Evolutionary conservation across 2,797 vertebrate species (phyloP), one percentile per base, ranked within the genome.

Genomic region (Fistularia tabacaria): DNA sequence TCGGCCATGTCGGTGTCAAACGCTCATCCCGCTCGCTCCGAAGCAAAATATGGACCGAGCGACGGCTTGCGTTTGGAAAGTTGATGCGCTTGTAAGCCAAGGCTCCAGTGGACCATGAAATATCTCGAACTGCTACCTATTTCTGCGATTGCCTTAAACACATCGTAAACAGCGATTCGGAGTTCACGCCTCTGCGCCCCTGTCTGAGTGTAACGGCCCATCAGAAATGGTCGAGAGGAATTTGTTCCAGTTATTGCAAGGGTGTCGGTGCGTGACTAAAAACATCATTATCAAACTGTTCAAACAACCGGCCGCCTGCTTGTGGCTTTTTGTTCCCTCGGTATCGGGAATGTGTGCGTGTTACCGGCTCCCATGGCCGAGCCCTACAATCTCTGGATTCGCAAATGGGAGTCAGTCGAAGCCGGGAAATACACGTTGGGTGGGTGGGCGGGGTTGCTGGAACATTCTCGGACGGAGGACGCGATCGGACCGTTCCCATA

Each of bases 161-260:
- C 7, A 13, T 46, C 13, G 38, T 36, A 37, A 63, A 57, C 7
- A 45, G 38, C 5, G 41, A 55, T 41, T 55, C 10, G 36, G 54
- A 45, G n/a, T 65, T 25, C 36, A 46, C 44, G 36, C 38, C 54
- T 64, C 54, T 1, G 0, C 14, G 37, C 39, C 25, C 41, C 49
- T 36, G 36, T 39, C 49, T 61, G 48, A 68, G 61, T 36, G 48
- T 76, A 57, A 60, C 41, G 39, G 47, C 59, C 57, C 14, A 66
- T 72, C 70, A 62, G 78, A 73, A 87, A 70, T 78, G 77, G 66
- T 64, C 55, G 43, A n/a, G 56, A 76, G 80, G 82, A 85, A 83
- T 85, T 71, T 57, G 64, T 58, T 72, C 51, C 59, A 67, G 84
- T 86, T 83, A 74, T 82, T 84, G 62, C 61, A 79, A 46, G 54